A percentile compares a stretch with the other conserved stretches of the same genome.
These are phyloP conservation scores for Rhyzopertha dominica DNA, from an alignment of 1,140 invertebrate species.

Conservation along the genomic window DNA sequence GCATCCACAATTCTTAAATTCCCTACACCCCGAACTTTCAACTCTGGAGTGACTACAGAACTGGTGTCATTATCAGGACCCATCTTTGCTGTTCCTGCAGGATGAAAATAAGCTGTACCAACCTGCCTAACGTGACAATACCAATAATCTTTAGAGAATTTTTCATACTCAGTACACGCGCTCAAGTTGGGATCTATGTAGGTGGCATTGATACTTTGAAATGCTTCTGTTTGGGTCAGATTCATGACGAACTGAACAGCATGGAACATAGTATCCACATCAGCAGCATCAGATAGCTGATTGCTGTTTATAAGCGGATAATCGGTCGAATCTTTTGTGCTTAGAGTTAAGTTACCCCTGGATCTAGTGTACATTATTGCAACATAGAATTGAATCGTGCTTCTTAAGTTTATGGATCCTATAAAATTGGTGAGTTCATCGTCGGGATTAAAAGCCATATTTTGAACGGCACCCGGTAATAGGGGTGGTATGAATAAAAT, in stretches of 20 bases:
- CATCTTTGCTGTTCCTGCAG: slow-evolving; percentile 54
- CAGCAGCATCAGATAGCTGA: slow-evolving; percentile 59
- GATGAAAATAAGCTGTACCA: slow-evolving; percentile 34
- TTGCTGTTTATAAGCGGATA: slow-evolving; percentile 76
- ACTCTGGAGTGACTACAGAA: slow-evolving; percentile 14
- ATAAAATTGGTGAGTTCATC: slow-evolving; percentile 7
- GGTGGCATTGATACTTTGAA: too few relatives aligned
- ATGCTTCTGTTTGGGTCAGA: too few relatives aligned
- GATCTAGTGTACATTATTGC: slow-evolving; percentile 67
- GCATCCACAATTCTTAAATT: slow-evolving; percentile 61
- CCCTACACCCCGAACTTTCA: slow-evolving; percentile 38
- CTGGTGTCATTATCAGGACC: slow-evolving; percentile 29
- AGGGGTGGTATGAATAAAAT: not conserved
- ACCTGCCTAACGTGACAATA: not conserved
- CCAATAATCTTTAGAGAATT: slow-evolving; percentile 1
- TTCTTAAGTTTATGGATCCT: not conserved
- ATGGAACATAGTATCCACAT: slow-evolving; percentile 48
- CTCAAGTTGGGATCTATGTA: too few relatives aligned
- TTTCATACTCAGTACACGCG: not conserved
- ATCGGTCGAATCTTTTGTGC: slow-evolving; percentile 61
- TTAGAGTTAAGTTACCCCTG: slow-evolving; percentile 61
- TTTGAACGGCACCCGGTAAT: not conserved
- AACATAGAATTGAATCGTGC: slow-evolving; percentile 45
- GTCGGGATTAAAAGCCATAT: slow-evolving; percentile 34
- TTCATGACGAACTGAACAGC: slow-evolving; percentile 45